Evolutionary conservation across 2,113 vertebrate genomes (phyloP).

Genomic region (Corythoichthys haematopterus): DNA sequence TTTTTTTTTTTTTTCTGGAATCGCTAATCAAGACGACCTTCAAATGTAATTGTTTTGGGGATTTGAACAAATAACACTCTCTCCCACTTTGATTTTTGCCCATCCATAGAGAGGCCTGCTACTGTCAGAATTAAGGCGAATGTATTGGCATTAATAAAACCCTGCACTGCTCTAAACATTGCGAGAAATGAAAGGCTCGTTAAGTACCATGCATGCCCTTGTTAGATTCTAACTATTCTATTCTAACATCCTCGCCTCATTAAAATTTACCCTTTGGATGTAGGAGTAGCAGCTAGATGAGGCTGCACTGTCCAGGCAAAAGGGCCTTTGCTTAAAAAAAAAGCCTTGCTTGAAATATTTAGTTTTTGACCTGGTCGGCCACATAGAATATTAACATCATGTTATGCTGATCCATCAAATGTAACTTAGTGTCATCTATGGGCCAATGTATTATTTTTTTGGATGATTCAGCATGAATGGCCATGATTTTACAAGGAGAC

Average conservation of each 20-base stretch:
- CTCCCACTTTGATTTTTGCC: background rate
- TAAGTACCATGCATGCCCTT: conserved; percentile 66
- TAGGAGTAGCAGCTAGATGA: conserved; percentile 38
- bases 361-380: conserved; percentile 25
- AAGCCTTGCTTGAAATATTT: conserved; percentile 61
- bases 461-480: background rate
- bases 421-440: background rate
- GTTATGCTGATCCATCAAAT: background rate
- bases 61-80: background rate
- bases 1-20: no score
- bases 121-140: background rate
- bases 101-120: background rate
- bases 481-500: background rate
- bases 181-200: conserved; percentile 60
- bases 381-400: background rate
- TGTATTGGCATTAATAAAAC: background rate
- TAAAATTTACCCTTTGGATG: conserved; percentile 58
- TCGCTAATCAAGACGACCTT: no score
- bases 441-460: no score
- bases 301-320: conserved; percentile 33
- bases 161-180: background rate
- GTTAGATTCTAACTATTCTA: no score
- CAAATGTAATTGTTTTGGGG: no score
- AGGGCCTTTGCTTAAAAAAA: no score
- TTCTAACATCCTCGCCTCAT: conserved; percentile 54